A percentile compares a stretch with the other conserved stretches of the same genome.
phyloP scores from a whole-genome alignment of 2,797 vertebrate genomes.

The Oryzias dopingdopingensis region DNA sequence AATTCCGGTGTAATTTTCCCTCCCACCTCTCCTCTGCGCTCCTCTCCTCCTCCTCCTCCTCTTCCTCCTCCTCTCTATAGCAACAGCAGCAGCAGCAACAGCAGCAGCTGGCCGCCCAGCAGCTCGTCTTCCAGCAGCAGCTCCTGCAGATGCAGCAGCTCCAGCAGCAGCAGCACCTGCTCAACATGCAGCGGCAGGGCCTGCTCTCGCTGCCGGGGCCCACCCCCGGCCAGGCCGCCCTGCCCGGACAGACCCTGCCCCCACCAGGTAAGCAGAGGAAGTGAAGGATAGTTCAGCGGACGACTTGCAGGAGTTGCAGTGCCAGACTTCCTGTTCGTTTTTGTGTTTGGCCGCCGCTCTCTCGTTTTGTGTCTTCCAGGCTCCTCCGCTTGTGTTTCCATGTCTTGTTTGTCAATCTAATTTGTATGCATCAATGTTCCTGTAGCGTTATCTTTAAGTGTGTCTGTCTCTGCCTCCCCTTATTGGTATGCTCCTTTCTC shows the following conservation, averaged over 20 bases:
- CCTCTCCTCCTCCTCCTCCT: conserved; percentile 38
- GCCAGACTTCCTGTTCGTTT: conserved; percentile 40
- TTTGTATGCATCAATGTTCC: conserved; percentile 54
- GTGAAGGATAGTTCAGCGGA: conserved; percentile 9
- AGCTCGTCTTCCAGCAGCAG: conserved; percentile 99
- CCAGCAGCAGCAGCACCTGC: conserved; percentile 98
- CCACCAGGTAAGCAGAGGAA: conserved; percentile 84
- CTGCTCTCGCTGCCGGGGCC: conserved; percentile 91
- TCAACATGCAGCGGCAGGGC: conserved; percentile 99
- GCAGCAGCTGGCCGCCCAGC: conserved; percentile 98
- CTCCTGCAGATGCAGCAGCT: conserved; percentile 99
- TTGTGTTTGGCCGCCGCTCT: conserved; percentile 11
- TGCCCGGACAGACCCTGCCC: conserved; percentile 93
- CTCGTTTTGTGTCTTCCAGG: conserved; percentile 9
- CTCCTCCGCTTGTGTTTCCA: conserved; percentile 22
- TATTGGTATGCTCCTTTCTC: conserved; percentile 61
- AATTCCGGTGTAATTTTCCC: conserved; percentile 68
- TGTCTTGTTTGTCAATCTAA: conserved; percentile 44
- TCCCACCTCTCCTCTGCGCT: conserved; percentile 35
- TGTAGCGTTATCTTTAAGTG: conserved; percentile 54
- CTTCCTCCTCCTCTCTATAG: conserved; percentile 66
- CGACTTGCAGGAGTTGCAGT: conserved; percentile 32
- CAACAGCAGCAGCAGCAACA: conserved; percentile 88
- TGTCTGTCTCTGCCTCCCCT: conserved; percentile 54
- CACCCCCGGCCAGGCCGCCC: conserved; percentile 84